Evolutionary conservation across 2,888 invertebrate species (phyloP).

Genomic region (Oligia strigilis): DNA sequence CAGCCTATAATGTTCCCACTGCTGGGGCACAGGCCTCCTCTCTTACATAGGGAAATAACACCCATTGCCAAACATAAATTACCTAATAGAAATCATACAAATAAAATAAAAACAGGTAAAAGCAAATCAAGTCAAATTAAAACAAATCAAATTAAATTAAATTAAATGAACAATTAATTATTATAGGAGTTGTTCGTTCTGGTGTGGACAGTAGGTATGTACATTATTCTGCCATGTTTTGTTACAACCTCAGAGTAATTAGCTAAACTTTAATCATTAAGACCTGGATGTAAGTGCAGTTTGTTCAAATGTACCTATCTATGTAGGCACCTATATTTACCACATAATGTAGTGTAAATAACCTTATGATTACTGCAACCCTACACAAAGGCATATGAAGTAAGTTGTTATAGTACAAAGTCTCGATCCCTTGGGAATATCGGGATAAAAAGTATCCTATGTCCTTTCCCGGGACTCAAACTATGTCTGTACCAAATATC

Average conservation of each 20-base stretch:
- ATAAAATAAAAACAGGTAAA: neutral
- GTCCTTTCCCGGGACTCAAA: too few relatives aligned
- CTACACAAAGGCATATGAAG: neutral
- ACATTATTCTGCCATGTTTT: neutral
- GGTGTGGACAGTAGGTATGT: neutral
- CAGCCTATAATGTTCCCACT: too few relatives aligned
- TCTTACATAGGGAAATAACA: neutral
- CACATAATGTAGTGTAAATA: neutral
- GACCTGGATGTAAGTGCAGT: conserved; percentile 24
- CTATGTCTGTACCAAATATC: too few relatives aligned
- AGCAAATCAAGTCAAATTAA: neutral
- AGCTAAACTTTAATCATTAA: conserved; percentile 36
- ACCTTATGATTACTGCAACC: neutral
- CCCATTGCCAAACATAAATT: neutral
- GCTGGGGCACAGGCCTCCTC: neutral
- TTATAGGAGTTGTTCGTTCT: neutral
- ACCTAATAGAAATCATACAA: neutral
- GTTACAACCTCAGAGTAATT: neutral
- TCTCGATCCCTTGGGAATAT: too few relatives aligned
- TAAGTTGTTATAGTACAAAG: neutral
- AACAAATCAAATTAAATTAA: neutral
- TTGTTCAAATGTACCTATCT: conserved; percentile 3
- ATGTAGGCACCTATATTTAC: neutral
- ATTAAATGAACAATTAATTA: neutral
- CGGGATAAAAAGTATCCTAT: too few relatives aligned